phyloP scores from a whole-genome alignment of 1,140 invertebrate genomes.

The Oryctes rhinoceros region DNA sequence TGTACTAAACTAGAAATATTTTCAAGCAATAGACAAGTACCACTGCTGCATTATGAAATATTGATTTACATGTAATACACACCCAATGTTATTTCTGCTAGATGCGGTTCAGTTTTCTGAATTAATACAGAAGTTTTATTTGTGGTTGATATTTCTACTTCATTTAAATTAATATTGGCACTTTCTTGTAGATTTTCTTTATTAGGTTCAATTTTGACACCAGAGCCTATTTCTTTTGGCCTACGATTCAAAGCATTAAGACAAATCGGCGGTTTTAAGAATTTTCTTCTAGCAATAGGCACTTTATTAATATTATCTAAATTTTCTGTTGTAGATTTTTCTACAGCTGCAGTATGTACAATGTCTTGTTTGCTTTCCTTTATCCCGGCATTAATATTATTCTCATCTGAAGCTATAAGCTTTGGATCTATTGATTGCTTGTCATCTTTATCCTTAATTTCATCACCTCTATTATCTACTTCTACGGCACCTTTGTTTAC shows the following conservation, averaged over 20 bases:
- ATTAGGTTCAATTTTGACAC: constrained; percentile 22
- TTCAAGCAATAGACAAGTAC: constrained; percentile 11
- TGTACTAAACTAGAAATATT: not conserved
- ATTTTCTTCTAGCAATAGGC: constrained; percentile 43
- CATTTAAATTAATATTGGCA: constrained; percentile 37
- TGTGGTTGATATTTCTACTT: constrained; percentile 29
- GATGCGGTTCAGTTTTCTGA: constrained; percentile 30
- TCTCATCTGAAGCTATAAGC: not conserved
- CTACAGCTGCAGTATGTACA: not conserved
- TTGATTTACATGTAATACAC: constrained; percentile 31
- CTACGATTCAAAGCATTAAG: constrained; percentile 47
- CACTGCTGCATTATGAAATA: constrained; percentile 6
- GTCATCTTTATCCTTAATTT: not conserved
- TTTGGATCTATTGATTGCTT: not conserved
- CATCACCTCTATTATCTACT: constrained; percentile 5
- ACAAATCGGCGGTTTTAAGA: constrained; percentile 49
- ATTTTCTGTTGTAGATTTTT: not conserved
- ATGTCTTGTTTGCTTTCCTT: not conserved
- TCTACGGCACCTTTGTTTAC: constrained; percentile 4
- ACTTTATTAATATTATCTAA: not conserved
- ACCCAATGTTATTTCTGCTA: constrained; percentile 16
- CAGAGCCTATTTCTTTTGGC: constrained; percentile 32
- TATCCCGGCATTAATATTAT: not conserved
- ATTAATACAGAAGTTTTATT: constrained; percentile 34
- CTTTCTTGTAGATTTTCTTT: constrained; percentile 43